phyloP scores from a whole-genome alignment of 2,888 invertebrate genomes.

The Dryocosmus kuriphilus region DNA sequence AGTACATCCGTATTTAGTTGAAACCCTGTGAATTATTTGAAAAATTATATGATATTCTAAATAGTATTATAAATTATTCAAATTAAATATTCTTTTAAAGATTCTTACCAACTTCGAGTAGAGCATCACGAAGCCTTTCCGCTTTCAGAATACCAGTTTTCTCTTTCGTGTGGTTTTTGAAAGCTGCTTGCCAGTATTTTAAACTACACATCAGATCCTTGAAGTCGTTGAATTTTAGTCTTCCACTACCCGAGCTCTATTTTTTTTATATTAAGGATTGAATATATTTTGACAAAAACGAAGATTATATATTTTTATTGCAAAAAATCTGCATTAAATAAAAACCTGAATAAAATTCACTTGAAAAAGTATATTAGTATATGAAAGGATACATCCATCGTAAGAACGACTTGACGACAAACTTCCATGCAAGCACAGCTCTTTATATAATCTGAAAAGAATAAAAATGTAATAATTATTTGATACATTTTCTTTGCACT shows the following conservation, averaged over 20 bases:
- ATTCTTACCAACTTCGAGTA: slow-evolving; percentile 87
- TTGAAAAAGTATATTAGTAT: not conserved
- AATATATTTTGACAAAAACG: not conserved
- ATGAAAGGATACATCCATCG: slow-evolving; percentile 89
- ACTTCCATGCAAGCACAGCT: slow-evolving; percentile 96
- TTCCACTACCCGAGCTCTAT: slow-evolving; percentile 87
- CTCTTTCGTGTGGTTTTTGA: slow-evolving; percentile 93
- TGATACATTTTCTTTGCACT: not conserved
- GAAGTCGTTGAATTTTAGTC: slow-evolving; percentile 91
- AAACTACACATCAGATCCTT: slow-evolving; percentile 95
- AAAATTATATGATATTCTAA: not conserved
- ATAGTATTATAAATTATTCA: slow-evolving; percentile 17
- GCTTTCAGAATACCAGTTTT: slow-evolving; percentile 93
- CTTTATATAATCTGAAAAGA: slow-evolving; percentile 89
- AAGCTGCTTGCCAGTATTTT: slow-evolving; percentile 94
- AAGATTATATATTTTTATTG: slow-evolving; percentile 1
- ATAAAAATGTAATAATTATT: slow-evolving; percentile 29
- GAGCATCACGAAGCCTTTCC: slow-evolving; percentile 89
- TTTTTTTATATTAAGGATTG: slow-evolving; percentile 60
- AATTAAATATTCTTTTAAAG: slow-evolving; percentile 5
- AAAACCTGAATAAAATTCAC: not conserved
- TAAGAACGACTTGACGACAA: slow-evolving; percentile 92
- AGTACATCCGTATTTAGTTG: slow-evolving; percentile 91
- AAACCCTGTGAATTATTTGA: slow-evolving; percentile 80
- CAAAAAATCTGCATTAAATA: no score